These are phyloP conservation scores for Danio rerio DNA, from an alignment of 2,113 vertebrate species.

Conservation along the genomic window DNA sequence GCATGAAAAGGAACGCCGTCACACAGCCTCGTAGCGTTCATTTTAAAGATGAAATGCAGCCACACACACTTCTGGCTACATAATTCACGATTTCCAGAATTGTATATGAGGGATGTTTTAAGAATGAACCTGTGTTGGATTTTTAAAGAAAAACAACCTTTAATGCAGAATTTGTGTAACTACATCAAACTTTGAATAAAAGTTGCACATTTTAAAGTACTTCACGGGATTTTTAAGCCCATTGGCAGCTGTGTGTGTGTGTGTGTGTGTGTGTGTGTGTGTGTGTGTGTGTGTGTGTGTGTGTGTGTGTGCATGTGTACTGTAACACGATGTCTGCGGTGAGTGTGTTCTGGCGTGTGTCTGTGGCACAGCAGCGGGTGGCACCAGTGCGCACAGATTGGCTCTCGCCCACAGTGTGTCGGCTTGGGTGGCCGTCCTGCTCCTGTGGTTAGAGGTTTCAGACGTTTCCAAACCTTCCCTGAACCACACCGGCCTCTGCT, in stretches of 20 bases:
- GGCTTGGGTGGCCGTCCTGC: constrained; percentile 46
- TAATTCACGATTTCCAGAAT: no score
- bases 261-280: not conserved
- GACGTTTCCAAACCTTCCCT: constrained; percentile 66
- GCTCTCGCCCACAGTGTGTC: constrained; percentile 36
- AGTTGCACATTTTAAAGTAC: no score
- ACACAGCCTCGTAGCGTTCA: no score
- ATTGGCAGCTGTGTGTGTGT: not conserved
- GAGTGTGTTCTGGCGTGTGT: not conserved
- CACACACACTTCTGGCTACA: no score
- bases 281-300: not conserved
- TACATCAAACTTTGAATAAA: no score
- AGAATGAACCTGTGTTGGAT: no score
- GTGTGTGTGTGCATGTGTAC: not conserved
- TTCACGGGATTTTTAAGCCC: no score
- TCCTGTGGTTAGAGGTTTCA: constrained; percentile 73
- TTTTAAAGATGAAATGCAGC: no score
- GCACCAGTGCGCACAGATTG: constrained; percentile 19
- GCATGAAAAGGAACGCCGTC: no score
- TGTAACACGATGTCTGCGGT: constrained; percentile 29
- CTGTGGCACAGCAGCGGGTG: constrained; percentile 19
- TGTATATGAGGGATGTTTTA: no score
- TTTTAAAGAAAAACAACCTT: no score
- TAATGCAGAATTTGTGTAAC: no score
- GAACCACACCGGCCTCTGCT: constrained; percentile 78